phyloP scores from a whole-genome alignment of 2,888 invertebrate genomes.

The Drosophila conformis region DNA sequence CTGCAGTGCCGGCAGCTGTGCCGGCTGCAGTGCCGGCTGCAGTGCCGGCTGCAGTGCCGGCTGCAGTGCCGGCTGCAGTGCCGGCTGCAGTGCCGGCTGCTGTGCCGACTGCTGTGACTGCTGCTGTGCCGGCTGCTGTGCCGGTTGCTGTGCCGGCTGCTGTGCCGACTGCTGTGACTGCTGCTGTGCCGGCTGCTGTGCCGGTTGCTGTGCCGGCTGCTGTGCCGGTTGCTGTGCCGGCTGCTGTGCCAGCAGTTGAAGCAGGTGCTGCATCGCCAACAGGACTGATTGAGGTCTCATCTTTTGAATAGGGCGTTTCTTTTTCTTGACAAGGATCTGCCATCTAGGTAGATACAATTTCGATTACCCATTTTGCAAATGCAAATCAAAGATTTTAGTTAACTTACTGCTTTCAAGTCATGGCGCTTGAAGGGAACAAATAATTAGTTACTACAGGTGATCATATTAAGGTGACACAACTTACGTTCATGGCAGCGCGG shows the following conservation, averaged over 20 bases:
- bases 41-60: neutral
- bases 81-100: neutral
- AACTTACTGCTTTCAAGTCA: conserved; percentile 44
- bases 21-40: neutral
- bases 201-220: neutral
- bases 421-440: conserved; percentile 27
- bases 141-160: neutral
- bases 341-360: conserved; percentile 4
- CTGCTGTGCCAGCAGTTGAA: neutral
- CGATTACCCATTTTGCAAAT: neutral
- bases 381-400: too few species aligned
- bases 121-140: too few species aligned
- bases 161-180: neutral
- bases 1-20: neutral
- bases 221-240: neutral
- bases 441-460: neutral
- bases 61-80: neutral
- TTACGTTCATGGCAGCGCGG: conserved; percentile 42
- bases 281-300: neutral
- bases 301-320: conserved; percentile 31
- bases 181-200: neutral
- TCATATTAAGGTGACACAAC: neutral
- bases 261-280: neutral
- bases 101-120: fast-evolving
- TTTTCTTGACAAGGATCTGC: conserved; percentile 40